Conservation (phyloP, 1,140 invertebrate species). For the Pseudomyrmex concolor region DNA sequence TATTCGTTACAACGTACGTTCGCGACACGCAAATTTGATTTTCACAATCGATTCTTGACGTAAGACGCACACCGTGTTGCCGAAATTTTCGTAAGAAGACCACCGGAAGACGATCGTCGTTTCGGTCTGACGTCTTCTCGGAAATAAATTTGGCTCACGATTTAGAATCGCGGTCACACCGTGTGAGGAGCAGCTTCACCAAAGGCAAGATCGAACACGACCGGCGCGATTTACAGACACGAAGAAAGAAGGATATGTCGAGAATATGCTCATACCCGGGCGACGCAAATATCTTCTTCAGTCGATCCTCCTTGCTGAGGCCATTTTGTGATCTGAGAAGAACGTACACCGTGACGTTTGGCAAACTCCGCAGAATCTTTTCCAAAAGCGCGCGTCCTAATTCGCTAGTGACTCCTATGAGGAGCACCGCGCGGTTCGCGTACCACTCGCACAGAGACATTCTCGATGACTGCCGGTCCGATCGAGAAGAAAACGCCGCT, state of each 20-base stretch:
- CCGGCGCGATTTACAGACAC: background rate
- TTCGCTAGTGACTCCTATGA: conserved; percentile 79
- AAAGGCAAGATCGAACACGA: conserved; percentile 35
- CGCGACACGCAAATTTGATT: conserved; percentile 39
- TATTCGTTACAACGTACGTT: conserved; percentile 3
- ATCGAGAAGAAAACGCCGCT: conserved; percentile 34
- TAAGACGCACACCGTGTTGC: background rate
- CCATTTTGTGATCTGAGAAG: conserved; percentile 70
- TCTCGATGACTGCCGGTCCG: conserved; percentile 67
- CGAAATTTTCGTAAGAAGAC: conserved; percentile 14
- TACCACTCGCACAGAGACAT: conserved; percentile 80
- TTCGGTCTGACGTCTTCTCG: conserved; percentile 5
- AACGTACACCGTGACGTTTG: conserved; percentile 67
- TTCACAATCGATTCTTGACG: conserved; percentile 42
- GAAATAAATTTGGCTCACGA: conserved; percentile 43
- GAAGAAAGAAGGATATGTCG: background rate
- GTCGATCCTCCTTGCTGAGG: conserved; percentile 68
- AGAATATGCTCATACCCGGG: conserved; percentile 72
- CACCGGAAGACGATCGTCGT: background rate
- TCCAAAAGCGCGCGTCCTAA: conserved; percentile 76
- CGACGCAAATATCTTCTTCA: conserved; percentile 75
- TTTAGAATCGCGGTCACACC: conserved; percentile 40
- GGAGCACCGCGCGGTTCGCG: conserved; percentile 73
- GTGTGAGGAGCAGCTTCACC: background rate
- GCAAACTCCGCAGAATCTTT: conserved; percentile 76